phyloP scores from a whole-genome alignment of 2,888 invertebrate species.

The Lissocephala sabroskyi region DNA sequence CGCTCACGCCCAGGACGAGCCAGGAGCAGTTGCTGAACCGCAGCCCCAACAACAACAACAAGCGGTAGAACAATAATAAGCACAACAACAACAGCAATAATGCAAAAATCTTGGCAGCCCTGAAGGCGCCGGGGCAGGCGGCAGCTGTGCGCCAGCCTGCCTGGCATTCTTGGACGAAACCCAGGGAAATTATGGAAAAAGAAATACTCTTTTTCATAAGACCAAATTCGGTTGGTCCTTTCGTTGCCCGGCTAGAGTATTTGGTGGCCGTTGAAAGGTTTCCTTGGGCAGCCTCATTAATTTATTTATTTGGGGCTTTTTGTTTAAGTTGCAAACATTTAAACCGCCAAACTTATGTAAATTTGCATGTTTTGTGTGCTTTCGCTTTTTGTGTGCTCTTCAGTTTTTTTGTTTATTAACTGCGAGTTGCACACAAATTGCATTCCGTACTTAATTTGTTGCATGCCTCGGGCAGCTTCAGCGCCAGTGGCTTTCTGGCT shows the following conservation, averaged over 20 bases:
- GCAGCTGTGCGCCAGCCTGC: too few species aligned
- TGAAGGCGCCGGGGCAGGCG: too few species aligned
- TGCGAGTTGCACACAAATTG: constrained; percentile 24
- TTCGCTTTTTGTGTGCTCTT: constrained; percentile 1
- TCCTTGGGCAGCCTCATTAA: too few species aligned
- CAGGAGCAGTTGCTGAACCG: constrained; percentile 3
- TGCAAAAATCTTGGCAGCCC: not conserved
- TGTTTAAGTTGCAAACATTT: too few species aligned
- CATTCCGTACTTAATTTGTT: constrained; percentile 56
- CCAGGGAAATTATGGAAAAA: too few species aligned
- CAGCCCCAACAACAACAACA: constrained; percentile 4
- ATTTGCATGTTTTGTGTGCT: constrained; percentile 5
- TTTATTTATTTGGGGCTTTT: too few species aligned
- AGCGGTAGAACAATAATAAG: constrained; percentile 7
- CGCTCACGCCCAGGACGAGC: constrained; percentile 18
- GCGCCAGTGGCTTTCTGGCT: constrained; percentile 20
- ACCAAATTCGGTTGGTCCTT: too few species aligned
- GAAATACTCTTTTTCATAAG: too few species aligned
- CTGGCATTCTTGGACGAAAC: too few species aligned
- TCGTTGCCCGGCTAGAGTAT: too few species aligned
- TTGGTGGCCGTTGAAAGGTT: too few species aligned
- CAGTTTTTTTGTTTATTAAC: constrained; percentile 31
- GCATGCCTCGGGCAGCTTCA: constrained; percentile 35
- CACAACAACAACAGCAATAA: constrained; percentile 1
- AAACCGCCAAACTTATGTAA: too few species aligned